Evolutionary conservation across 2,888 invertebrate genomes (phyloP).

Genomic region (Noctuana brunneofusca): DNA sequence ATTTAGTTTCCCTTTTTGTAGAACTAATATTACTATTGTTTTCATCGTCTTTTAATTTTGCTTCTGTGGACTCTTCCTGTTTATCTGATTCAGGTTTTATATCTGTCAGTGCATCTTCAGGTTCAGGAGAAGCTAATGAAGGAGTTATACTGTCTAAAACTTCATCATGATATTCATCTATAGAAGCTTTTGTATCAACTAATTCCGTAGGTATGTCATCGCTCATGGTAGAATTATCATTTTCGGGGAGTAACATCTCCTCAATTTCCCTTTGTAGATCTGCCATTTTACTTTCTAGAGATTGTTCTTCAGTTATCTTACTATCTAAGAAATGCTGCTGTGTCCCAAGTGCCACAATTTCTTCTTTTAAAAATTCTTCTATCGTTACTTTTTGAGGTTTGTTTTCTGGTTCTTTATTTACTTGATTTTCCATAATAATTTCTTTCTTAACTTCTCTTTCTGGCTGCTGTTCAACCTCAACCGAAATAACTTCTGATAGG

Average conservation of each 20-base stretch:
- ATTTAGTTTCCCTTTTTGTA: slow-evolving; percentile 44
- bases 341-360: slow-evolving; percentile 41
- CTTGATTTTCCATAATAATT: slow-evolving; percentile 8
- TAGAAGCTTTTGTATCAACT: slow-evolving; percentile 51
- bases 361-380: slow-evolving; percentile 43
- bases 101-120: slow-evolving; percentile 46
- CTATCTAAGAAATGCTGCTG: slow-evolving; percentile 36
- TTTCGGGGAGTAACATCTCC: slow-evolving; percentile 75
- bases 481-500: slow-evolving; percentile 56
- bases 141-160: slow-evolving; percentile 62
- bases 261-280: slow-evolving; percentile 78
- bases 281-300: slow-evolving; percentile 76
- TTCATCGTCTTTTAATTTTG: slow-evolving; percentile 42
- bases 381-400: slow-evolving; percentile 31
- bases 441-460: slow-evolving; percentile 34
- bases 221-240: slow-evolving; percentile 66
- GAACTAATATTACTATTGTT: slow-evolving; percentile 43
- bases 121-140: slow-evolving; percentile 65
- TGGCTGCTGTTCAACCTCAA: slow-evolving; percentile 49
- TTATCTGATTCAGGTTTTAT: slow-evolving; percentile 21
- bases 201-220: slow-evolving; percentile 66
- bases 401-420: neutral
- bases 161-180: slow-evolving; percentile 63
- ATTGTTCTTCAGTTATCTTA: slow-evolving; percentile 65
- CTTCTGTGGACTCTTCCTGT: neutral